Evolutionary conservation across 2,797 vertebrate species (phyloP).

Genomic region (Trichosurus vulpecula): DNA sequence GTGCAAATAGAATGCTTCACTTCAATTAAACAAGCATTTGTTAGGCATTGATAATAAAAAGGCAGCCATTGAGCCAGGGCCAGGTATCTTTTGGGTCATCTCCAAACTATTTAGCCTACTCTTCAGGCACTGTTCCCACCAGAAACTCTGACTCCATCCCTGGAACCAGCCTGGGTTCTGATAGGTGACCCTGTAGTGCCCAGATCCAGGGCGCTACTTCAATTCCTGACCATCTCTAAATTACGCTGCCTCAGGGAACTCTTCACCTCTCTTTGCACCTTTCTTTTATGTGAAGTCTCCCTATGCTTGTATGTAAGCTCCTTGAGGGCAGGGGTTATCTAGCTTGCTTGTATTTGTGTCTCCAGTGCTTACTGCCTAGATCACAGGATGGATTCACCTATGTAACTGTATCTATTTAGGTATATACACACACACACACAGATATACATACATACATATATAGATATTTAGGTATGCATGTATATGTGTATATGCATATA

Average conservation of each 20-base stretch:
- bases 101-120: neutral
- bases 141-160: neutral
- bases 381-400: neutral
- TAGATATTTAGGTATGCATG: too few species aligned
- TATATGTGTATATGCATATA: too few species aligned
- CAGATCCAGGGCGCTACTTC: neutral
- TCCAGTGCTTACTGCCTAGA: neutral
- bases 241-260: neutral
- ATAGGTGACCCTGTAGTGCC: neutral
- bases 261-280: neutral
- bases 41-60: neutral
- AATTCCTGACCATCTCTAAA: neutral
- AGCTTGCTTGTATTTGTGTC: neutral
- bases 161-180: neutral
- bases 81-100: neutral
- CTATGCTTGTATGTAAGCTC: neutral
- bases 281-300: neutral
- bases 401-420: neutral
- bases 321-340: neutral
- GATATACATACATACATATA: too few species aligned
- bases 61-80: neutral
- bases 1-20: neutral
- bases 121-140: neutral
- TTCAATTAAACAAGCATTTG: neutral
- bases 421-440: too few species aligned